Base-by-base conservation (phyloP, 92 coral and sea anemone species). In the Heteractis magnifica region DNA sequence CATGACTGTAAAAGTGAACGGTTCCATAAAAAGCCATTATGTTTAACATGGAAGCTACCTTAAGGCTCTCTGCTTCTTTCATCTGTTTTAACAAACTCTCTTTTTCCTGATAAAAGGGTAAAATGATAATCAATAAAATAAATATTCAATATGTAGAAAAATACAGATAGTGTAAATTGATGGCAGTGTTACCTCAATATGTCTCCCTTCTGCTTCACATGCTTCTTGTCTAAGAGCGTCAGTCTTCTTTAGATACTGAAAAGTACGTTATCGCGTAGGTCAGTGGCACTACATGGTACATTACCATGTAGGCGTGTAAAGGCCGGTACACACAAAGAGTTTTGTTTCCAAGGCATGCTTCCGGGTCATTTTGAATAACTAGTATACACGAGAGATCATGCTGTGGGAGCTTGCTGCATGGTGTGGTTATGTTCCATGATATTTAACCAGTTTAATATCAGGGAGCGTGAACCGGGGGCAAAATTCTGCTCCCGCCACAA, bases 181-280 rank as follows among this genome's bases (percentile, higher is more conserved):
- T 59, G 15, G 5, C 70, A 26, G 34, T 34, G 82, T 77, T 76
- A 93, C 97, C 90, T 87, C 84, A n/a, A 77, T 59, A 52, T 77
- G 82, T 52, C 70, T 78, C 2, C 89, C 90, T 13, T 86, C 85
- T 16, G 87, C 64, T 71, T 87, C 87, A 34, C 79, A 89, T 73
- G 83, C 68, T 83, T 91, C 89, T 74, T 90, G 86, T 75, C 87
- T 87, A 14, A 94, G 79, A 49, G 90, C 83, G 83, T 86, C 90
- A 48, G 93, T 75, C 62, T 94, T 94, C 71, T 88, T 85, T 26
- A 91, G 81, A 80, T 87, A 89, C 98, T 94, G 79, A 62, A 62
- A 62, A 6, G 23, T 0, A 12, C 6, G 44, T 55, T 62, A 16
- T 62, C 4, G 4, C 9, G 18, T 62, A 62, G 13, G 6, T 58